phyloP scores from a whole-genome alignment of 1,140 invertebrate genomes.

The Drosophila bocqueti region DNA sequence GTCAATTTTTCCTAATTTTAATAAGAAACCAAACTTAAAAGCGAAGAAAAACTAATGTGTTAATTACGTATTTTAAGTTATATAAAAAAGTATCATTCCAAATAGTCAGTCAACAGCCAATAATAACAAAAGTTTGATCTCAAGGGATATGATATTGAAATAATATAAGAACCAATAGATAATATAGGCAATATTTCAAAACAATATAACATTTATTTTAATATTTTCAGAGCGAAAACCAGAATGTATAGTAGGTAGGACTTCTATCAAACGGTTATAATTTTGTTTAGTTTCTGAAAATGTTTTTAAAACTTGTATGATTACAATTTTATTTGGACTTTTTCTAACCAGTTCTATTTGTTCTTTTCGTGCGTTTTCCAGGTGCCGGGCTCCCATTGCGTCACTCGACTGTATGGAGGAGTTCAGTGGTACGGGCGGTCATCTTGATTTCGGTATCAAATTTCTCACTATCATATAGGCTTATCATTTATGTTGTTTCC shows the following conservation, averaged over 20 bases:
- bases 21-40: no score
- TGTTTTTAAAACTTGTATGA: neutral
- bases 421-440: constrained; percentile 89
- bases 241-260: neutral
- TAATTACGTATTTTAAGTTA: no score
- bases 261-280: neutral
- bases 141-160: no score
- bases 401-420: constrained; percentile 97
- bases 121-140: no score
- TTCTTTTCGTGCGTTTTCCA: constrained; percentile 81
- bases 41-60: no score
- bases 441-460: constrained; percentile 86
- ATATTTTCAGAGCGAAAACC: no score
- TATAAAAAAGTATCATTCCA: no score
- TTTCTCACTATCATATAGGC: constrained; percentile 82
- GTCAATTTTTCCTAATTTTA: no score
- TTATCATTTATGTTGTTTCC: constrained; percentile 70
- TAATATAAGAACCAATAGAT: no score
- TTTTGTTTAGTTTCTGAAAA: neutral
- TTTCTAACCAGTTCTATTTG: neutral
- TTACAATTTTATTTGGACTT: neutral
- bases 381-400: constrained; percentile 95
- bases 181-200: no score
- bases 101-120: no score
- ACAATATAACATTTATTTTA: no score